Base-by-base conservation (phyloP, 2,888 invertebrate genomes). In the Cosmia trapezina region DNA sequence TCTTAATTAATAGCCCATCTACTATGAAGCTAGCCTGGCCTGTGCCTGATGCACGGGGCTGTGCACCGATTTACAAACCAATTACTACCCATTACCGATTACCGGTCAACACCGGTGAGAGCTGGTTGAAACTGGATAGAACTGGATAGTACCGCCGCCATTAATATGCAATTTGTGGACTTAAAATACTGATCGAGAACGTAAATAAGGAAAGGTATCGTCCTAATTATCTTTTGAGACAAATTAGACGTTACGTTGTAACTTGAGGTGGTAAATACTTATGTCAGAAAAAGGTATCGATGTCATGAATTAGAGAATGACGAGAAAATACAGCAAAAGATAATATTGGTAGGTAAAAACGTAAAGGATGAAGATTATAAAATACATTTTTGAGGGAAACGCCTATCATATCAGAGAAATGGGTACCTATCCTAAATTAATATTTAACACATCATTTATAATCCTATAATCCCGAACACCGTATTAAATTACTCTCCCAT, bases 1-100 rank as follows among this genome's bases (percentile, higher is more conserved):
- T 83, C 83, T 69, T 80, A 80, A 80, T 83, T 80, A 68, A 73
- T 70, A 70, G 67, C 64, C 70, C 60, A 77, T 77, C 66, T 71
- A 66, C 54, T 66, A 33, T 47, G 57, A 62, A 59, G 78, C 43
- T 76, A 65, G 63, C 43, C 51, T 33, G 11, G 28, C n/a, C 51
- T 45, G 19, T n/a, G 45, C 49, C 17, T 59, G 63, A 49, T 22
- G 37, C 22, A 70, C 80, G 70, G 65, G 57, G 57, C 65, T 69
- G 49, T 70, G 66, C 73, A 71, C 76, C n/a, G 76, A 83, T 73
- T 83, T 83, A 61, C 47, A 67, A 71, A 67, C 61, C 73, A 80
- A 83, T 76, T 73, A 80, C 73, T 37, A 67, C 53, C 53, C 47
- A 57, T 47, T 51, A 59, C 83, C 61, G 70, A 57, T 47, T 51